Percentiles rank a stretch among this genome's conserved stretches.
phyloP scores from a whole-genome alignment of 2,888 invertebrate species.

The Mythimna vitellina region DNA sequence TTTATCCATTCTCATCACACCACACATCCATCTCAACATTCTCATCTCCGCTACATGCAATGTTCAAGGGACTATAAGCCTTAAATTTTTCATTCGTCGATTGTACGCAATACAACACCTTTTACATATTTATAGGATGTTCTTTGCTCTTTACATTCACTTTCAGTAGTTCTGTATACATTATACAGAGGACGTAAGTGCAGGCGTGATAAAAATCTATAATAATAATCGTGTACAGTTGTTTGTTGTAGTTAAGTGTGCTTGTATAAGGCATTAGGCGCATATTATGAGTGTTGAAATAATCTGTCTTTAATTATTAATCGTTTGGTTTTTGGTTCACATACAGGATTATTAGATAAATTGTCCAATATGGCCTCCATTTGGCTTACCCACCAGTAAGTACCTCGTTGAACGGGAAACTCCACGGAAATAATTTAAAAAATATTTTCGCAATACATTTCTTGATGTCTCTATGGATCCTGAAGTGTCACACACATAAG shows the following conservation, averaged over 20 bases:
- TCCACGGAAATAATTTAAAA: too few relatives aligned
- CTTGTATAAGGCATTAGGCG: neutral
- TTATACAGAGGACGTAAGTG: constrained; percentile 10
- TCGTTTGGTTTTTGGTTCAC: neutral
- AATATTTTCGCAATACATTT: too few relatives aligned
- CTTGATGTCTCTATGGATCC: too few relatives aligned
- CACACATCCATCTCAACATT: too few relatives aligned
- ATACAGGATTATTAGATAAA: neutral
- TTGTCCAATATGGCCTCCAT: neutral
- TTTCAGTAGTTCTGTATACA: constrained; percentile 7
- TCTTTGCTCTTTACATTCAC: constrained; percentile 32
- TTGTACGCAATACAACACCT: constrained; percentile 6
- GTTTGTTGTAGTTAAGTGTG: constrained; percentile 4
- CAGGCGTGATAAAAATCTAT: constrained; percentile 26
- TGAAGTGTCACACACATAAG: too few relatives aligned
- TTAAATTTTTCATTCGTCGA: neutral
- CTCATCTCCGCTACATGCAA: too few relatives aligned
- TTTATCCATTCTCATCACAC: too few relatives aligned
- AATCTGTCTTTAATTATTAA: neutral
- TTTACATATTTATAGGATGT: constrained; percentile 21
- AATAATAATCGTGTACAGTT: constrained; percentile 3
- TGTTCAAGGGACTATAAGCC: too few relatives aligned
- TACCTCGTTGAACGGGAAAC: too few relatives aligned
- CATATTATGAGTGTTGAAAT: neutral
- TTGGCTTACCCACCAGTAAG: too few relatives aligned